Evolutionary conservation across 2,888 invertebrate genomes (phyloP).

Genomic region (Sericinus montela): DNA sequence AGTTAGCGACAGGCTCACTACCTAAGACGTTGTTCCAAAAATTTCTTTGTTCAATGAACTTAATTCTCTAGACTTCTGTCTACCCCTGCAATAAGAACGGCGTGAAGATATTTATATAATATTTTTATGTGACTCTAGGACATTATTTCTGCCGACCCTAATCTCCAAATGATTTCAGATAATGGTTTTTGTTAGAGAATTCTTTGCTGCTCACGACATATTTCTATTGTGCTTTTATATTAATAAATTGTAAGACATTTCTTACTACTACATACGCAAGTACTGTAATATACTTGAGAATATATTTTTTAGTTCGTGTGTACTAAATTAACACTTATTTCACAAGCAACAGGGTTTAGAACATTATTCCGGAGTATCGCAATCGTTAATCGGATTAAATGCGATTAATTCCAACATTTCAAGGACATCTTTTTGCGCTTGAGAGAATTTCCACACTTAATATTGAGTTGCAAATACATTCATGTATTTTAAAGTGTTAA

Average conservation of each 20-base stretch:
- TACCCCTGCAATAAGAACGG: too few relatives aligned
- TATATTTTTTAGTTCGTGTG: not conserved
- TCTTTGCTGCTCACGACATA: constrained; percentile 36
- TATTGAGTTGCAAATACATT: too few relatives aligned
- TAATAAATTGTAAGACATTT: constrained; percentile 44
- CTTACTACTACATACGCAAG: constrained; percentile 32
- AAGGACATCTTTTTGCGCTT: constrained; percentile 19
- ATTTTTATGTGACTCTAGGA: not conserved
- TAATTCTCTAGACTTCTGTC: too few relatives aligned
- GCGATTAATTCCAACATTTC: constrained; percentile 27
- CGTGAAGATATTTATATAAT: too few relatives aligned
- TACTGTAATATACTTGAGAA: not conserved
- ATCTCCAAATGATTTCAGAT: constrained; percentile 40
- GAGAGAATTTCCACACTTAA: too few relatives aligned
- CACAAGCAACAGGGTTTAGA: not conserved
- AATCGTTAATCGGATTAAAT: constrained; percentile 25
- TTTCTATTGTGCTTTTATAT: constrained; percentile 40
- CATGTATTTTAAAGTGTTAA: too few relatives aligned
- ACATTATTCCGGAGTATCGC: not conserved
- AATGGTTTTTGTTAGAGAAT: constrained; percentile 44
- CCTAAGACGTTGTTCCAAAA: too few relatives aligned
- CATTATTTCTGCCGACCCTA: constrained; percentile 35
- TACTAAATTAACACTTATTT: not conserved
- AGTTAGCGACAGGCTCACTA: too few relatives aligned
- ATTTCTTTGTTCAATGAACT: too few relatives aligned